Conservation (phyloP, 2,888 invertebrate species). For the Cylloceria caligata region DNA sequence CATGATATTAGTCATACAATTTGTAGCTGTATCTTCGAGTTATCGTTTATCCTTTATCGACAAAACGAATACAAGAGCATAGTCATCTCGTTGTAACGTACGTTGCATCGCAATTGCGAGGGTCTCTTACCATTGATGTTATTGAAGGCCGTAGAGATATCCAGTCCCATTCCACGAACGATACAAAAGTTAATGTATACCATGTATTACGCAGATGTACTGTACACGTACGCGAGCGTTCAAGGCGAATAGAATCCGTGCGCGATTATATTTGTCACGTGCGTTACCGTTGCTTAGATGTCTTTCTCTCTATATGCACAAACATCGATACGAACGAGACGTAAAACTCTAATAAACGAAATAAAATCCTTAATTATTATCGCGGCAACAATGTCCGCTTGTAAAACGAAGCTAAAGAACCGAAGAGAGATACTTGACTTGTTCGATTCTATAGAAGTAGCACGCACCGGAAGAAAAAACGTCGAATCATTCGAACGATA, state of each 20-base stretch:
- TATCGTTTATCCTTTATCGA: slow-evolving; percentile 19
- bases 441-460: slow-evolving; percentile 42
- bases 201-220: slow-evolving; percentile 8
- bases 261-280: slow-evolving; percentile 30
- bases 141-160: slow-evolving; percentile 72
- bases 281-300: slow-evolving; percentile 1
- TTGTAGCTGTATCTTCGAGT: neutral
- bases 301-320: slow-evolving; percentile 1
- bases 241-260: slow-evolving; percentile 27
- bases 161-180: slow-evolving; percentile 71
- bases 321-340: neutral
- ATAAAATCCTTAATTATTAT: neutral
- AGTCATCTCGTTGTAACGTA: neutral
- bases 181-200: slow-evolving; percentile 21
- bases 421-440: slow-evolving; percentile 4
- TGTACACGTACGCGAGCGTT: slow-evolving; percentile 7
- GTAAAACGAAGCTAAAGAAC: slow-evolving; percentile 32
- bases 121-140: slow-evolving; percentile 70
- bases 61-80: neutral
- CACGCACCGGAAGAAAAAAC: slow-evolving; percentile 62
- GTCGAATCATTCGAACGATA: slow-evolving; percentile 73
- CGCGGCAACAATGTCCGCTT: neutral
- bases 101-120: neutral
- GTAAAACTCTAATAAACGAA: neutral
- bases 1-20: neutral